Evolutionary conservation across 2,797 vertebrate genomes (phyloP), one percentile per base, ranked within the genome.

Genomic region (Melanotaenia boesemani): DNA sequence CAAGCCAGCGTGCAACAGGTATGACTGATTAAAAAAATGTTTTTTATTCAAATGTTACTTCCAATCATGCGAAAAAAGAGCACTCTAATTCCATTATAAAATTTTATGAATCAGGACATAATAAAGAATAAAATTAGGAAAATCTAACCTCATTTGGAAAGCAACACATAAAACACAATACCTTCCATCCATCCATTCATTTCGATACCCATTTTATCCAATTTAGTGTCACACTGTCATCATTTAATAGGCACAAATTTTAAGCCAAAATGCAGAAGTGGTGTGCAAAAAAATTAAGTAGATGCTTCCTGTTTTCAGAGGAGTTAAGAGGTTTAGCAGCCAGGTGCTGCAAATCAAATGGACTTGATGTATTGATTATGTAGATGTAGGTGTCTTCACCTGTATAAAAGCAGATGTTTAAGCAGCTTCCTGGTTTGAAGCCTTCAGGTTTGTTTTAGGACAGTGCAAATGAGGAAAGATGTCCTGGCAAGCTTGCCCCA

Each of bases 1-100:
- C 97, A 98, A 88, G 97, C 96, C 68, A 98, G 95, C 0, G 97
- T 98, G 39, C 96, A 98, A 85, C 97, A 97, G 95, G 97, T 98
- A 93, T 36, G 34, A 62, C 0, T 15, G 6, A 67, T 52, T 16
- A 46, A 26, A 32, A 57, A 56, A 12, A 55, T 28, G 11, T 2
- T 10, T 20, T 54, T n/a, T 44, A 28, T 54, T 60, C 39, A 24
- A 72, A 37, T 13, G 0, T 16, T 57, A 0, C 32, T 11, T 22
- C 6, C 50, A 24, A 11, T 56, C 15, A 26, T 5, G 10, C 7
- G 12, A 26, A n/a, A 44, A 8, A 48, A 3, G 15, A 20, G 18
- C 7, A 7, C 46, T 48, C 16, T n/a, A 8, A n/a, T 48, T 48
- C 7, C 20, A n/a, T n/a, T 48, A 8, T 48, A n/a, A 48, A 6